Conservation (phyloP, 2,888 invertebrate genomes). For the Drosophila atroscutellata region DNA sequence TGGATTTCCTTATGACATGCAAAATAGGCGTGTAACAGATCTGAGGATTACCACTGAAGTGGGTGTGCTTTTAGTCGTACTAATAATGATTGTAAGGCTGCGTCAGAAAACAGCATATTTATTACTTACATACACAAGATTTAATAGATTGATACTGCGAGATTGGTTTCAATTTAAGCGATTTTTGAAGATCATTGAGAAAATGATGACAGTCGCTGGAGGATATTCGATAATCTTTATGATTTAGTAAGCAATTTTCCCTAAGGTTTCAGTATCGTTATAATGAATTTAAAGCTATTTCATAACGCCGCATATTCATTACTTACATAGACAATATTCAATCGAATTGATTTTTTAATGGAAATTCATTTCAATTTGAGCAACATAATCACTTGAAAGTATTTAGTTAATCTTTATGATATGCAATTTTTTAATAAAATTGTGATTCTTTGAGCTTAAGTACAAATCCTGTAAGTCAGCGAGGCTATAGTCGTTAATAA, state of each 20-base stretch:
- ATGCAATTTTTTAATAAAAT: not conserved
- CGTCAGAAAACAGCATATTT: not conserved
- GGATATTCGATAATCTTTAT: not conserved
- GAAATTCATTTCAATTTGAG: not conserved
- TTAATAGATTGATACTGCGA: not conserved
- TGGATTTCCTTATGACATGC: constrained; percentile 48
- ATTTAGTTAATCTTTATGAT: not conserved
- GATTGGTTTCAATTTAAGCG: not conserved
- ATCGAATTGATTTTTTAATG: not conserved
- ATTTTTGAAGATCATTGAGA: not conserved
- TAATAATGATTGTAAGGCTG: constrained; percentile 28
- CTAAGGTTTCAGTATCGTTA: not conserved
- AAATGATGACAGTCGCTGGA: not conserved
- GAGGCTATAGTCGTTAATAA: not conserved
- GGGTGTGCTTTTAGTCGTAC: not conserved
- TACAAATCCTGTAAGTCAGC: not conserved
- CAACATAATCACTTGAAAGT: too few relatives aligned
- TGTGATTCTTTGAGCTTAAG: not conserved
- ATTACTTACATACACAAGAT: not conserved
- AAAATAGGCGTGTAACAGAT: constrained; percentile 50
- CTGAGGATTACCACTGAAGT: constrained; percentile 20
- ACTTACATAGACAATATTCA: not conserved
- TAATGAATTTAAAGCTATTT: not conserved
- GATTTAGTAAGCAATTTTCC: too few relatives aligned
- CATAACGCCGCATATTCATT: too few relatives aligned